Evolutionary conservation across 2,797 vertebrate genomes (phyloP).

Genomic region (Otolemur crassicaudatus): DNA sequence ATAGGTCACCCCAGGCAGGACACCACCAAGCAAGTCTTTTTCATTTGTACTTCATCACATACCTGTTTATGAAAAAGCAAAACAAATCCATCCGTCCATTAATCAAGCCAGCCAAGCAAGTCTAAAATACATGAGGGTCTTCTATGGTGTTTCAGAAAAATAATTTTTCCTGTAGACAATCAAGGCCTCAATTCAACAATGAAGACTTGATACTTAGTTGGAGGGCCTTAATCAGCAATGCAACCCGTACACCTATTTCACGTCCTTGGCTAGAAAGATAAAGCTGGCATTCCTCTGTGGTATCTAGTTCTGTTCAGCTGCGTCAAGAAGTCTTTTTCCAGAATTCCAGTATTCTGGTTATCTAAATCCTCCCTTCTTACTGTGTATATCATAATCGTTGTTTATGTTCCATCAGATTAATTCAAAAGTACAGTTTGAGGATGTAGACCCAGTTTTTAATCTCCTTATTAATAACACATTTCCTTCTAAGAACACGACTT

Average conservation of each 20-base stretch:
- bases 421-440: background rate
- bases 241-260: background rate
- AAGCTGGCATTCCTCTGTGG: background rate
- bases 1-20: background rate
- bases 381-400: background rate
- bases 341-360: background rate
- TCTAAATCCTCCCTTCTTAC: too few species aligned
- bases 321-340: background rate
- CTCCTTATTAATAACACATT: background rate
- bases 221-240: background rate
- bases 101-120: too few species aligned
- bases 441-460: background rate
- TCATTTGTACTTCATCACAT: fast-evolving
- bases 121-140: background rate
- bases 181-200: background rate
- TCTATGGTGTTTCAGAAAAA: background rate
- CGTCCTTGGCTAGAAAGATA: background rate
- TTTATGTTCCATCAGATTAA: background rate
- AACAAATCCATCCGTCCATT: background rate
- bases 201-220: background rate
- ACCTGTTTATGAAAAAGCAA: background rate
- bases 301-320: background rate
- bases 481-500: background rate
- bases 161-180: background rate
- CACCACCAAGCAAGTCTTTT: background rate